phyloP scores from a whole-genome alignment of 2,113 vertebrate genomes.

The Montifringilla adamsi region DNA sequence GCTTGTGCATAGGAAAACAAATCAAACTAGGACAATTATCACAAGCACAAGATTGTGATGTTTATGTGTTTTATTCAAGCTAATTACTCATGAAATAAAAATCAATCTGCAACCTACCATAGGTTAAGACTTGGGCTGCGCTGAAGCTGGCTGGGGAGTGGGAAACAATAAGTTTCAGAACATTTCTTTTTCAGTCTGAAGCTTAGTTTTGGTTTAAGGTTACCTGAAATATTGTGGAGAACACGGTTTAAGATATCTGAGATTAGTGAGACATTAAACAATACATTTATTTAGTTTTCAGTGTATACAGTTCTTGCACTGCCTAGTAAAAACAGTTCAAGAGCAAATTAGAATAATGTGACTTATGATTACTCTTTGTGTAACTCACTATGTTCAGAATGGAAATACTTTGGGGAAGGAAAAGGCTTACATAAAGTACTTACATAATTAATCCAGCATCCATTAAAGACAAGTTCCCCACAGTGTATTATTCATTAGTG shows the following conservation, averaged over 20 bases:
- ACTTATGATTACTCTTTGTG: not conserved
- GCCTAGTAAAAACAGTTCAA: not conserved
- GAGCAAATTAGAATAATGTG: not conserved
- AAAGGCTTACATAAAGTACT: not conserved
- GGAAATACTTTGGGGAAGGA: not conserved
- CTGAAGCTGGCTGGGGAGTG: fast-evolving
- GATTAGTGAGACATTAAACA: not conserved
- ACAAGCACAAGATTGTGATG: not conserved
- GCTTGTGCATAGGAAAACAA: not conserved
- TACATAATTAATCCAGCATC: not conserved
- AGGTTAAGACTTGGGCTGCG: not conserved
- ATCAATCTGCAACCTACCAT: not conserved
- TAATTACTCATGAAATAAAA: not conserved
- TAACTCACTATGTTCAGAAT: not conserved
- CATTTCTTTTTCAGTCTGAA: not conserved
- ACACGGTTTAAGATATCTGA: not conserved
- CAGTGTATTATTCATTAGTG: not conserved
- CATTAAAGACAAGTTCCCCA: not conserved
- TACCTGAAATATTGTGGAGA: not conserved
- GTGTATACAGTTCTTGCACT: not conserved
- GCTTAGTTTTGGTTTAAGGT: not conserved
- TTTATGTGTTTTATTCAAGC: not conserved
- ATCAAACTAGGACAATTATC: not conserved
- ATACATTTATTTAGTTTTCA: not conserved
- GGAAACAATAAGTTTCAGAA: not conserved